phyloP scores from a whole-genome alignment of 2,888 invertebrate species.

The Cheilosia urbana region DNA sequence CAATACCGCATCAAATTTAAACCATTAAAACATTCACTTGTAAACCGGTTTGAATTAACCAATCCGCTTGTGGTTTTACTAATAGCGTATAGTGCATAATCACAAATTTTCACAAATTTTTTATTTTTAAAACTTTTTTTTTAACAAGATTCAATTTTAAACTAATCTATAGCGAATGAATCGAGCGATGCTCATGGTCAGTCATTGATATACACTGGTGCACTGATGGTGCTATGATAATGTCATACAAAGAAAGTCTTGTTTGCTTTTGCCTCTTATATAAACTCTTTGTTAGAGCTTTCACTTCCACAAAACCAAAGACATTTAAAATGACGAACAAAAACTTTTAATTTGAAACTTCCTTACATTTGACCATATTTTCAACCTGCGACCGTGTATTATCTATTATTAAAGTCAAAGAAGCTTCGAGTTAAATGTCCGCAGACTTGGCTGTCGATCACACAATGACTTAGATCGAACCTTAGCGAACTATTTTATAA shows the following conservation, averaged over 20 bases:
- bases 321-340: background rate
- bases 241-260: background rate
- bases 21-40: background rate
- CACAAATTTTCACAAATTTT: background rate
- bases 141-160: background rate
- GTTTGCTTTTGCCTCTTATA: background rate
- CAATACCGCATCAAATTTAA: too few relatives aligned
- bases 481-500: conserved; percentile 48
- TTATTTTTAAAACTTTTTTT: background rate
- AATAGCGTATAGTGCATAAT: background rate
- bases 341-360: conserved; percentile 7
- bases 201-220: background rate
- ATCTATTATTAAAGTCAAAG: conserved; percentile 1
- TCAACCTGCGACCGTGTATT: background rate
- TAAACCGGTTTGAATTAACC: too few relatives aligned
- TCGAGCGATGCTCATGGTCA: too few relatives aligned
- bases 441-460: conserved; percentile 30
- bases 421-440: conserved; percentile 13
- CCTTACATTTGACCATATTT: conserved; percentile 60
- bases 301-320: conserved; percentile 27
- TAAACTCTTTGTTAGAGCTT: conserved; percentile 12
- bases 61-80: background rate
- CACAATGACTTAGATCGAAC: conserved; percentile 41
- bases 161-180: background rate
- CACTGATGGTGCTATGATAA: background rate